Conservation (phyloP, 2,888 invertebrate species). For the Agrochola lychnidis region DNA sequence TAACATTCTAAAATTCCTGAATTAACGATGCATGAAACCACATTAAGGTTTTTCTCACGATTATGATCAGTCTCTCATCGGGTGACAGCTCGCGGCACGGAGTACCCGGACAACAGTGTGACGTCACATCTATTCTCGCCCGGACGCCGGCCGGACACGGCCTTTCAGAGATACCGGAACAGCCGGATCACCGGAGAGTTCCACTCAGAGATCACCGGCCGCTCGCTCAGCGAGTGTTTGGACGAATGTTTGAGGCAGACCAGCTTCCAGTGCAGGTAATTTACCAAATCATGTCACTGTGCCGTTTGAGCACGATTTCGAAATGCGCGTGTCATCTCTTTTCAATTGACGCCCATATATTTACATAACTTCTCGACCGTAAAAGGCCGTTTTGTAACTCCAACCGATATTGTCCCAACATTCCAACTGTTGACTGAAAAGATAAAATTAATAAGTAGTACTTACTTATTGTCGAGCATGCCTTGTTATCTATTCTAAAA, state of each 20-base stretch:
- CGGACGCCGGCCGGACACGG: slow-evolving; percentile 96
- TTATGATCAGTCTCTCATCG: slow-evolving; percentile 90
- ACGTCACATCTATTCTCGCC: slow-evolving; percentile 96
- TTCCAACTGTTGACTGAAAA: slow-evolving; percentile 11
- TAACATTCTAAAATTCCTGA: slow-evolving; percentile 52
- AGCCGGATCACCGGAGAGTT: slow-evolving; percentile 96
- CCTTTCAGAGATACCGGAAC: slow-evolving; percentile 96
- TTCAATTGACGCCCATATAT: slow-evolving; percentile 59
- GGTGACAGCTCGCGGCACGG: slow-evolving; percentile 95
- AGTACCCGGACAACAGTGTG: slow-evolving; percentile 96
- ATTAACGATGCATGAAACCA: slow-evolving; percentile 78
- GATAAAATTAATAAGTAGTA: slow-evolving; percentile 26
- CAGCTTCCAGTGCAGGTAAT: slow-evolving; percentile 96
- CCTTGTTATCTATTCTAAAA: slow-evolving; percentile 28
- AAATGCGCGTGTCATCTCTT: slow-evolving; percentile 58
- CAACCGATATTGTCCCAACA: slow-evolving; percentile 41
- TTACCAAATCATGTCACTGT: slow-evolving; percentile 55
- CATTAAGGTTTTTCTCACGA: slow-evolving; percentile 86
- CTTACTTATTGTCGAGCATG: slow-evolving; percentile 9
- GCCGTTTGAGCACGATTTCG: slow-evolving; percentile 65
- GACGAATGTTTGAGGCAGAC: slow-evolving; percentile 97
- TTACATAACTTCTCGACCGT: slow-evolving; percentile 59
- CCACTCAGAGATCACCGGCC: slow-evolving; percentile 96
- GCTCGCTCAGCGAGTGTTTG: slow-evolving; percentile 96
- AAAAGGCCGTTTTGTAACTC: slow-evolving; percentile 57